Base-by-base conservation (phyloP, 2,797 vertebrate species). In the Etheostoma nigrum region DNA sequence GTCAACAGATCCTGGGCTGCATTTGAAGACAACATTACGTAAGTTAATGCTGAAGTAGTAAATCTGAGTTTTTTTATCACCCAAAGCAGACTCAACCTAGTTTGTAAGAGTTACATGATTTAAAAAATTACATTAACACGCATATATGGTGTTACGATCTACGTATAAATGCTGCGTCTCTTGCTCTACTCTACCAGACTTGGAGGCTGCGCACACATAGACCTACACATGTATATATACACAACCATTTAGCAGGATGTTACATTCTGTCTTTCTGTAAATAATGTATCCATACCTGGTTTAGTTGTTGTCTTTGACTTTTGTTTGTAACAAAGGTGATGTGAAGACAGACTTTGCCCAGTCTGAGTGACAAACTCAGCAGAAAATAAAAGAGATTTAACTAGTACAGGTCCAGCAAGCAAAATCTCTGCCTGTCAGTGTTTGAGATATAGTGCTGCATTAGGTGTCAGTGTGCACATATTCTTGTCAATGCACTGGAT, bases 401-500 rank as follows among this genome's bases (percentile, higher is more conserved):
- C 61, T 48, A 72, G 66, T 52, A 81, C 71, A 72, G 84, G 64
- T 80, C 76, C 73, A 73, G 25, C 40, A 19, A 83, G 77, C 72
- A 47, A 30, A 83, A 69, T 87, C 74, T 69, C 13, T 76, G 76
- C 73, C 80, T 82, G 85, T 81, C 85, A 87, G 92, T 93, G 88
- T 93, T 89, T 88, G 85, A 89, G 64, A 90, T 86, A 70, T 90
- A 87, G 88, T 91, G 85, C 89, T 82, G 79, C 86, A 81, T 91
- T 94, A 87, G 78, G 76, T 93, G 92, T 95, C 79, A 93, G 83
- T 94, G 83, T 92, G 87, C 86, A 92, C 90, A 91, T 86, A 94
- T 86, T 93, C 78, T 85, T 91, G 93, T 90, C 78, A 88, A 76
- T 76, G 81, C 92, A 92, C 90, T 92, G 82, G 83, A 91, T 94